Percentiles rank a stretch among this genome's conserved stretches.
phyloP scores from a whole-genome alignment of 2,113 vertebrate species.

The Micronisus gabar region DNA sequence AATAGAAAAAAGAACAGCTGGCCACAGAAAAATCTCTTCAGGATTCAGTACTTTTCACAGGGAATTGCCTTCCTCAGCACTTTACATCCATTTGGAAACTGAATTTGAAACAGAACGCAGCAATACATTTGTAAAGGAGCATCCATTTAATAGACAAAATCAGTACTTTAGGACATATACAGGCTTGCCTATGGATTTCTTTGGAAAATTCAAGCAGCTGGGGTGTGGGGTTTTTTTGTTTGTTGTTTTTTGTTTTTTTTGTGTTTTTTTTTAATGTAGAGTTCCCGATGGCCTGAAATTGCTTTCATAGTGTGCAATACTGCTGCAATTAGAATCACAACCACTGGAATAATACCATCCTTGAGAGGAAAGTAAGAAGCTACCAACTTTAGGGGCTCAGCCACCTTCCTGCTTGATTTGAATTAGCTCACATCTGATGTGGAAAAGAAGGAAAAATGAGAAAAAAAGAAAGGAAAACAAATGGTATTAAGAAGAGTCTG shows the following conservation, averaged over 20 bases:
- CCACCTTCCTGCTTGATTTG: not conserved
- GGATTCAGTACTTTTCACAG: not conserved
- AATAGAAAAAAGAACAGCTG: not conserved
- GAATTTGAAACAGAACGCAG: not conserved
- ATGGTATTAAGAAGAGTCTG: not conserved
- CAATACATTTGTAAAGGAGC: not conserved
- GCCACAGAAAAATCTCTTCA: not conserved
- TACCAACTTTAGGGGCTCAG: not conserved
- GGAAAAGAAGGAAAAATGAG: not conserved
- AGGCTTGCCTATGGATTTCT: not conserved
- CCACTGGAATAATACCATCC: not conserved
- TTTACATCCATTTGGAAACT: not conserved
- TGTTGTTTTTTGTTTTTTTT: not conserved
- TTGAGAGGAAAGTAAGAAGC: not conserved
- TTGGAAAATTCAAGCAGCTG: not conserved
- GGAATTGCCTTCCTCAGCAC: not conserved
- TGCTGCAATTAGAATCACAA: not conserved
- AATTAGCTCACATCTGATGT: not conserved
- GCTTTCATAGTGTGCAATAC: not conserved
- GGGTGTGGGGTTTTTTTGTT: accelerated
- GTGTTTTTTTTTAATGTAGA: not conserved
- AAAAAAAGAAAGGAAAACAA: not conserved
- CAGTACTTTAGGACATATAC: not conserved
- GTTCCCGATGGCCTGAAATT: not conserved
- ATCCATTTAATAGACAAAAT: not conserved